phyloP scores from a whole-genome alignment of 2,113 vertebrate species.

The Alaudala cheleensis region DNA sequence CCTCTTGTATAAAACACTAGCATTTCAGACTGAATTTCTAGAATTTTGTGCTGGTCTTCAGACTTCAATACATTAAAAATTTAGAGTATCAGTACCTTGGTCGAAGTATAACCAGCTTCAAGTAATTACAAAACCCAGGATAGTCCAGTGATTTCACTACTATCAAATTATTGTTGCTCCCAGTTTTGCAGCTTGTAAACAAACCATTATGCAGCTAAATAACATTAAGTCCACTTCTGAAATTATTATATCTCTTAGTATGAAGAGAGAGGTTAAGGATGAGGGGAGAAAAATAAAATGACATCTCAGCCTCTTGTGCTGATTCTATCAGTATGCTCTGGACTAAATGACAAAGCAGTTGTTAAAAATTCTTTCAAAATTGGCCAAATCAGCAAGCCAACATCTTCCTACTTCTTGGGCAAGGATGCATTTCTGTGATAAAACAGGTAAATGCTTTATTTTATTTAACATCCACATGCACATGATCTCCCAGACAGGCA shows the following conservation, averaged over 20 bases:
- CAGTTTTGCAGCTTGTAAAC: background rate
- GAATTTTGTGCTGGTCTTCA: background rate
- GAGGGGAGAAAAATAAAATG: background rate
- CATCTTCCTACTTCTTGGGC: background rate
- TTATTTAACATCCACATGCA: background rate
- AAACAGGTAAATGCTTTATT: background rate
- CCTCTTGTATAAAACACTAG: accelerated
- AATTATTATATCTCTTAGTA: background rate
- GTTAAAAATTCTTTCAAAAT: background rate
- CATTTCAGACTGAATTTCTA: background rate
- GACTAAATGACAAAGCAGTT: background rate
- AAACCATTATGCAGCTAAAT: background rate
- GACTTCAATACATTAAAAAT: background rate
- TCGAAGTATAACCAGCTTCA: background rate
- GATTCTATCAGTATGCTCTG: background rate
- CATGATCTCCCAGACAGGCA: background rate
- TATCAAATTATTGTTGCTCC: background rate
- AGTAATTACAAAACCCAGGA: background rate
- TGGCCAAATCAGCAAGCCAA: background rate
- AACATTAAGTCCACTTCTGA: background rate
- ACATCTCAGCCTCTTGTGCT: background rate
- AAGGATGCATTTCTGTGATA: background rate
- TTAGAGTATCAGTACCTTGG: background rate
- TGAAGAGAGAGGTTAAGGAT: background rate
- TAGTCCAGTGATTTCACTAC: background rate